Evolutionary conservation across 2,113 vertebrate genomes (phyloP).

Genomic region (human (Homo sapiens)): DNA sequence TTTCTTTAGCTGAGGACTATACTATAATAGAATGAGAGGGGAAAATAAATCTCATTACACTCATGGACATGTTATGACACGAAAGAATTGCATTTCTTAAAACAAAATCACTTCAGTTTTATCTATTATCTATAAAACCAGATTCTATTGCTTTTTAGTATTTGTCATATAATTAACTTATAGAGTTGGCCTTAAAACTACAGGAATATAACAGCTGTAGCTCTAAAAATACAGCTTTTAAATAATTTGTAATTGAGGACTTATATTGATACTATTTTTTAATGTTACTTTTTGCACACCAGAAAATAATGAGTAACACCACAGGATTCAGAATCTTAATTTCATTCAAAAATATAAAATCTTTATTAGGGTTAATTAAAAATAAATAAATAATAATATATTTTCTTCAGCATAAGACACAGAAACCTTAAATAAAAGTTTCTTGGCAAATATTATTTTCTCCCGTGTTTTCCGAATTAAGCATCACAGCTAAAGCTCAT

Average conservation of each 20-base stretch:
- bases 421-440: background rate
- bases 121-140: slow-evolving; percentile 36
- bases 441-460: background rate
- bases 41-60: background rate
- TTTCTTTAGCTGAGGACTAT: slow-evolving; percentile 5
- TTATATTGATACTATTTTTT: background rate
- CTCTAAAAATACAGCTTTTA: background rate
- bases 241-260: background rate
- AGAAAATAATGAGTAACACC: background rate
- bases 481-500: background rate
- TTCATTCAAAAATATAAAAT: background rate
- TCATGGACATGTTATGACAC: slow-evolving; percentile 37
- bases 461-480: background rate
- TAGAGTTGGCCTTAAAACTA: background rate
- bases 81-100: slow-evolving; percentile 50
- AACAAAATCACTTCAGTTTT: slow-evolving; percentile 7
- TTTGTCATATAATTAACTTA: background rate
- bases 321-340: background rate
- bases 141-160: slow-evolving; percentile 21
- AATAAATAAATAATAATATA: background rate
- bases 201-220: background rate
- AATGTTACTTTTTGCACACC: background rate
- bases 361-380: background rate
- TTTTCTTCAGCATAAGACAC: background rate
- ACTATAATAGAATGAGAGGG: background rate